Evolutionary conservation across 2,113 vertebrate species (phyloP).

Genomic region (Murina feae): DNA sequence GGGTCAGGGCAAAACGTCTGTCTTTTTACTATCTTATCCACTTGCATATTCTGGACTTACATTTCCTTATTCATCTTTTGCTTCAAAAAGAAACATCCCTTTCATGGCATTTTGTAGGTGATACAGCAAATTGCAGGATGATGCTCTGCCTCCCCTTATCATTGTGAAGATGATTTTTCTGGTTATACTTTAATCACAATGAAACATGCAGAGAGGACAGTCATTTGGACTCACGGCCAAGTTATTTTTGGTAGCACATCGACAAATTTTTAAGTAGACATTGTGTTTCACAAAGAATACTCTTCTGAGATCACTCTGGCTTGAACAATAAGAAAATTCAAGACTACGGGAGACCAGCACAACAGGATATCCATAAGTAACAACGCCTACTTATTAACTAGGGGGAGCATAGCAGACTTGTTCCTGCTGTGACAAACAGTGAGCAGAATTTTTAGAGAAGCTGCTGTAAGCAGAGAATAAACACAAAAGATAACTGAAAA

Average conservation of each 20-base stretch:
- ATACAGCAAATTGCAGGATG: conserved; percentile 57
- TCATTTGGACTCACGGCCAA: conserved; percentile 72
- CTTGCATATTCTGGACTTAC: background rate
- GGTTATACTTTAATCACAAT: conserved; percentile 60
- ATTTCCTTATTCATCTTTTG: conserved; percentile 35
- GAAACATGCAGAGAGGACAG: conserved; percentile 60
- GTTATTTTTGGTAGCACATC: conserved; percentile 79
- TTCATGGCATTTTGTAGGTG: conserved; percentile 54
- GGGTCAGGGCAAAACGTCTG: too few relatives aligned
- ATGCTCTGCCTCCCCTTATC: conserved; percentile 34
- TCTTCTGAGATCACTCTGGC: conserved; percentile 78
- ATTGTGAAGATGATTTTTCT: conserved; percentile 60
- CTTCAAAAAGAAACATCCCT: conserved; percentile 56
- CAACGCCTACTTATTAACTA: conserved; percentile 80
- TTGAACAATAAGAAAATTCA: conserved; percentile 83
- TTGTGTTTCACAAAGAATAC: conserved; percentile 77
- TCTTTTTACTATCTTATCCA: background rate
- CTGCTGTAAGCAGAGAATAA: conserved; percentile 55
- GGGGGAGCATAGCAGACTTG: conserved; percentile 73
- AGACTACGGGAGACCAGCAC: conserved; percentile 74
- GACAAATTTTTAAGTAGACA: conserved; percentile 79
- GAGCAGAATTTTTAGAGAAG: conserved; percentile 77
- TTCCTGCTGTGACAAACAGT: conserved; percentile 75
- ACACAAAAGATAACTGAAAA: conserved; percentile 64
- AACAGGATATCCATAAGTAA: conserved; percentile 83